These are phyloP conservation scores for Spodoptera litura DNA, from an alignment of 1,140 invertebrate species.

Conservation along the genomic window DNA sequence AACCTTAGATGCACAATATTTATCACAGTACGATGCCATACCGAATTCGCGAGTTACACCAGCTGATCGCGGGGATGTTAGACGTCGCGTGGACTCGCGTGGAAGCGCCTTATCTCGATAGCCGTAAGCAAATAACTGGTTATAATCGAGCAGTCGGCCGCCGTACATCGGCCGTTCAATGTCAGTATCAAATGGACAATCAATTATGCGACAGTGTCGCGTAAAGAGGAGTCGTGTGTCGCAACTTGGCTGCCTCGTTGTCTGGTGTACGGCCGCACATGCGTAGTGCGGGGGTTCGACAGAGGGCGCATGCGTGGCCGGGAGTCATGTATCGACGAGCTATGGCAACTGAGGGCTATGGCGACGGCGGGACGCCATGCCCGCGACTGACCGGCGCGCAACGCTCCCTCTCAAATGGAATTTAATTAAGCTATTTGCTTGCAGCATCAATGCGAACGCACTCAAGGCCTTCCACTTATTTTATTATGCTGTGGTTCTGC, in stretches of 20 bases:
- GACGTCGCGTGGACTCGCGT: slow-evolving; percentile 49
- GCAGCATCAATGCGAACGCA: slow-evolving; percentile 43
- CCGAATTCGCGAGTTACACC: slow-evolving; percentile 44
- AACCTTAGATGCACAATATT: slow-evolving; percentile 57
- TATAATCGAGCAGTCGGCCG: slow-evolving; percentile 69
- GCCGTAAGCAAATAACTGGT: slow-evolving; percentile 72
- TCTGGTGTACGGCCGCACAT: slow-evolving; percentile 64
- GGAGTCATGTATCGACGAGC: slow-evolving; percentile 73
- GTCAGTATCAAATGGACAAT: slow-evolving; percentile 83
- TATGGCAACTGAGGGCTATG: slow-evolving; percentile 50
- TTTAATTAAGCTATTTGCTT: slow-evolving; percentile 56
- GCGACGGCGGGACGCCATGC: slow-evolving; percentile 71
- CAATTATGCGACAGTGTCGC: slow-evolving; percentile 80
- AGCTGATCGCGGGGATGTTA: slow-evolving; percentile 60
- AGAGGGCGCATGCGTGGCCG: slow-evolving; percentile 62
- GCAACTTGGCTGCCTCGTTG: slow-evolving; percentile 62
- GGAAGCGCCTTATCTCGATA: slow-evolving; percentile 68
- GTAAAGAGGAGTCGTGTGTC: slow-evolving; percentile 76
- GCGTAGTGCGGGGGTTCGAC: slow-evolving; percentile 55
- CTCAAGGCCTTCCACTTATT: slow-evolving; percentile 48
- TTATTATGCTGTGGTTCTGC: slow-evolving; percentile 18
- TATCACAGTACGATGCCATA: slow-evolving; percentile 67
- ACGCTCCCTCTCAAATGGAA: slow-evolving; percentile 51
- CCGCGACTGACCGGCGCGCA: slow-evolving; percentile 57
- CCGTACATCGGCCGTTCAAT: slow-evolving; percentile 77